Conservation (phyloP, 1,140 invertebrate species). For the Zaprionus kolodkinae region DNA sequence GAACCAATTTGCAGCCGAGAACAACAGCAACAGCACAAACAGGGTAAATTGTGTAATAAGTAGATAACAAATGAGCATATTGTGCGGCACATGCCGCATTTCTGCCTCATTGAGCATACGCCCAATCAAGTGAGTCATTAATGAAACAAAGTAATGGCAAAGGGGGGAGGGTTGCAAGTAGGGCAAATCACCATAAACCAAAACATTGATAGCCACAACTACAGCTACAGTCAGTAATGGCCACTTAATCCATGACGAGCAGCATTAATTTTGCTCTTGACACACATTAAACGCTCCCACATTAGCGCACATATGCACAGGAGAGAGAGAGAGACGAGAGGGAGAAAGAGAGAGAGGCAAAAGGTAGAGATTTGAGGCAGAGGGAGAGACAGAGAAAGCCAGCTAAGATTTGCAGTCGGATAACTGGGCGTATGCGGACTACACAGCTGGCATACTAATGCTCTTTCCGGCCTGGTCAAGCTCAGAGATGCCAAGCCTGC, state of each 20-base stretch:
- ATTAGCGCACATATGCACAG: conserved; percentile 12
- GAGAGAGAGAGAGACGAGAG: not conserved
- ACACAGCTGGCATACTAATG: not conserved
- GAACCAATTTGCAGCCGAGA: conserved; percentile 51
- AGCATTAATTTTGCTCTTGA: conserved; percentile 76
- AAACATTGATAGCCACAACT: conserved; percentile 34
- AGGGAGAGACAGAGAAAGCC: not conserved
- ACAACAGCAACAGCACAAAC: conserved; percentile 12
- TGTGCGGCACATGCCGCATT: conserved; percentile 58
- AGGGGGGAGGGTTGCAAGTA: not conserved
- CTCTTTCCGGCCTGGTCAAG: not conserved
- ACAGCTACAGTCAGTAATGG: conserved; percentile 46
- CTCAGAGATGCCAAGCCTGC: not conserved
- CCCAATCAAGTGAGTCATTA: conserved; percentile 64
- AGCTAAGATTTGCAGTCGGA: not conserved
- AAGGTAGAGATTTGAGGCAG: not conserved
- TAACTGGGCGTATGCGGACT: not conserved
- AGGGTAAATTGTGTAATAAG: conserved; percentile 69
- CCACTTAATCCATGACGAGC: conserved; percentile 66
- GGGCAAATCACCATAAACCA: conserved; percentile 24
- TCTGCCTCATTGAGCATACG: conserved; percentile 65
- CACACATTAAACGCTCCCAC: conserved; percentile 62
- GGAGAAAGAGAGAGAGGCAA: not conserved
- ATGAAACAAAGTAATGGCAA: not conserved
- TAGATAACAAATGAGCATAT: conserved; percentile 68